Evolutionary conservation across 2,888 invertebrate genomes (phyloP), one percentile per base, ranked within the genome.

Genomic region (Orthonychiurus folsomi): DNA sequence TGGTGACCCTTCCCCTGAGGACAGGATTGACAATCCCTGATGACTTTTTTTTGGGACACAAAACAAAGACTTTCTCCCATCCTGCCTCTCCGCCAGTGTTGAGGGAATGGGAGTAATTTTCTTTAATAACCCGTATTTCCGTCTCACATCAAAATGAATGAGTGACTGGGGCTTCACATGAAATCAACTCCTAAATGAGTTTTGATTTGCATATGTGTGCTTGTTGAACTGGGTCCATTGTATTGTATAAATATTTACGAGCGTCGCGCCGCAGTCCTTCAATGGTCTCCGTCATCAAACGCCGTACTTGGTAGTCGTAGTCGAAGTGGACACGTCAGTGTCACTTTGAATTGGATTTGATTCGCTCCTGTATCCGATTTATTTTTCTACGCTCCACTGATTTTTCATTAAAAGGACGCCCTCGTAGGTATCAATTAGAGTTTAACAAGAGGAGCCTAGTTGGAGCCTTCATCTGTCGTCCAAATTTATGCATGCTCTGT

Each of bases 101-200:
- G 20, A 27, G 27, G 48, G 27, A 25, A 58, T 55, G 50, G 54
- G 55, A 58, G 55, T 58, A 63, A 66, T 68, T 66, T 61, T 66
- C 64, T 64, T 62, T 70, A 70, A 68, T 68, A 68, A 65, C 60
- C 68, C 70, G 66, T 70, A 66, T 68, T 70, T 70, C 70, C 70
- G 70, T 63, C 66, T 37, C 37, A 37, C 37, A 37, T 37, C 15
- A 37, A 37, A 37, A 9, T 37, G 37, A 37, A 37, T 37, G 37
- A 15, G 37, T 37, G 5, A 9, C 15, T 37, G 37, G 37, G 37
- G 5, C 5, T 37, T 37, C 37, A 37, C 15, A 15, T 37, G 15
- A 37, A 37, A 37, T 37, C 37, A 37, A 37, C 37, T 37, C 15
- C 37, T 37, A 37, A 37, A 37, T 15, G 37, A 37, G 37, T 37